Percentiles rank a stretch among this genome's conserved stretches.
These are phyloP conservation scores for Pedetes capensis DNA, from an alignment of 2,113 vertebrate genomes.

Conservation along the genomic window DNA sequence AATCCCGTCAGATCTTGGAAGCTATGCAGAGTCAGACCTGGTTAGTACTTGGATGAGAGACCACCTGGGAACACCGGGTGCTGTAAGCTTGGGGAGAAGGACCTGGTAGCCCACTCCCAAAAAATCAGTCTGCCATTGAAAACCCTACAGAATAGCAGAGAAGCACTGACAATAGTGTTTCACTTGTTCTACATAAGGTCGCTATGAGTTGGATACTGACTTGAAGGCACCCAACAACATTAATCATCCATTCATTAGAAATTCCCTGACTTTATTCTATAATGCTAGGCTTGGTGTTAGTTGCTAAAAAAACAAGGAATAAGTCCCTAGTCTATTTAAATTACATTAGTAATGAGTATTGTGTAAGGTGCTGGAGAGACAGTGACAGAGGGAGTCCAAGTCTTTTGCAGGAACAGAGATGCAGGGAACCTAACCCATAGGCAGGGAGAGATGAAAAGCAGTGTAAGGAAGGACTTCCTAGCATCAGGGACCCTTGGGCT, in stretches of 20 bases:
- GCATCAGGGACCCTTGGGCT: neutral
- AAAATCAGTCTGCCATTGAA: no score
- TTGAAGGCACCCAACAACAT: no score
- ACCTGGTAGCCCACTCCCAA: no score
- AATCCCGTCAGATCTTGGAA: no score
- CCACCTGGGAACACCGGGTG: no score
- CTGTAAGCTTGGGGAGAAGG: no score
- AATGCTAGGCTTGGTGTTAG: neutral
- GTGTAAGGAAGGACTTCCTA: neutral
- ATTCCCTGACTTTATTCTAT: neutral
- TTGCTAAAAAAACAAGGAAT: neutral
- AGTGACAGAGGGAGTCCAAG: neutral
- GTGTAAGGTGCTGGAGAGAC: neutral
- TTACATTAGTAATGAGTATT: neutral
- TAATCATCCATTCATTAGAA: neutral
- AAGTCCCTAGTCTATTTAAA: neutral
- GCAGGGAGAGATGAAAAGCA: neutral
- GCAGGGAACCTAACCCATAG: neutral
- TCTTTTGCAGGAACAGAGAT: neutral
- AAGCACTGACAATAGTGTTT: no score
- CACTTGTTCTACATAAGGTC: no score
- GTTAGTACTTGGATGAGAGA: no score
- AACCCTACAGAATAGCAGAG: no score
- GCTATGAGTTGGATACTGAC: no score
- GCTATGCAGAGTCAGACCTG: no score